phyloP scores from a whole-genome alignment of 2,888 invertebrate species.

The Dinocampus coccinellae region DNA sequence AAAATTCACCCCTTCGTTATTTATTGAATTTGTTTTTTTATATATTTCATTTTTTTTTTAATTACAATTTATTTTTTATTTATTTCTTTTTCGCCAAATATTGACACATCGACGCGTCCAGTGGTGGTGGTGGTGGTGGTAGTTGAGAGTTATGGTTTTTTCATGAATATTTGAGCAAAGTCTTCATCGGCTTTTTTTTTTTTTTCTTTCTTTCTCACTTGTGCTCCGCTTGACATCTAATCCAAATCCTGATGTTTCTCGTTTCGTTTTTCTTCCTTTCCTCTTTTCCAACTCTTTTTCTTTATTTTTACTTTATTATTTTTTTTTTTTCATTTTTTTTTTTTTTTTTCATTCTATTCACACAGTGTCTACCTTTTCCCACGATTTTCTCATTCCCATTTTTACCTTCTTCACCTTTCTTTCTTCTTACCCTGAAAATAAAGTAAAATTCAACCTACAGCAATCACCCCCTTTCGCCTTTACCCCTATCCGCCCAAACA shows the following conservation, averaged over 20 bases:
- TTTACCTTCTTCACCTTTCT: not conserved
- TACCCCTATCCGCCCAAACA: too few species aligned
- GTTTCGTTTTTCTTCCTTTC: constrained; percentile 4
- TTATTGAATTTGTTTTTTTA: too few species aligned
- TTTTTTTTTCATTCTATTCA: constrained; percentile 22
- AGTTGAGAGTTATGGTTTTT: not conserved
- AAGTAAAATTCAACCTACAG: constrained; percentile 23
- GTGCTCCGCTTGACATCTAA: constrained; percentile 15
- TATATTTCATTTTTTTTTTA: too few species aligned
- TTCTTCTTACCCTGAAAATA: not conserved
- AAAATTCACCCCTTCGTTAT: too few species aligned
- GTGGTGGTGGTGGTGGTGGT: not conserved
- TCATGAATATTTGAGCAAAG: not conserved
- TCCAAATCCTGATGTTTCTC: constrained; percentile 17
- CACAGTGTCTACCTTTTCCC: constrained; percentile 1
- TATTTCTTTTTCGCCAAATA: not conserved
- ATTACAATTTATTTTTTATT: too few species aligned
- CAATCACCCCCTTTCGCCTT: too few species aligned
- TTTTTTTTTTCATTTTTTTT: constrained; percentile 20
- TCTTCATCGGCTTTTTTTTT: not conserved
- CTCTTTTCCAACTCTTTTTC: too few species aligned
- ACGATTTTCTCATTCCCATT: not conserved
- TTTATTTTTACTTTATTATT: too few species aligned
- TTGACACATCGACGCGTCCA: not conserved
- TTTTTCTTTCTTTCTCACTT: too few species aligned